Conservation (phyloP, 2,888 invertebrate genomes). For the Papilio protenor region DNA sequence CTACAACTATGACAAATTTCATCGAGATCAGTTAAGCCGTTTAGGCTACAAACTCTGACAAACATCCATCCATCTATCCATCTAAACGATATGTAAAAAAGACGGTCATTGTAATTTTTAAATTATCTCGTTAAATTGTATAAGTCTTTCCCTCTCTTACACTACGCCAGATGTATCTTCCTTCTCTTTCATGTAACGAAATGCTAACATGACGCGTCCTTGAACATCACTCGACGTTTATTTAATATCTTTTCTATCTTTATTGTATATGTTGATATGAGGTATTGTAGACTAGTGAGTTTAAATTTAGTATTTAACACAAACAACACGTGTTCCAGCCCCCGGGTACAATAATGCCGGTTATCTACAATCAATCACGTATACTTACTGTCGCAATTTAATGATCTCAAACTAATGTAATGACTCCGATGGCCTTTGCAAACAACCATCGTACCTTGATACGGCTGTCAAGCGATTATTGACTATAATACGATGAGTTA, state of each 20-base stretch:
- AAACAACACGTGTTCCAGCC: neutral
- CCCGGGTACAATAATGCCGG: constrained; percentile 36
- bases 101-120: neutral
- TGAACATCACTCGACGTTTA: neutral
- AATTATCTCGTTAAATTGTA: neutral
- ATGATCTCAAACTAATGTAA: constrained; percentile 79
- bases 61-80: no score
- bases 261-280: neutral
- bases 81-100: neutral
- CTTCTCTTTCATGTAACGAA: neutral
- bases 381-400: constrained; percentile 65
- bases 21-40: no score
- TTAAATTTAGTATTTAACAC: neutral
- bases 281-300: neutral
- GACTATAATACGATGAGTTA: constrained; percentile 55
- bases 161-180: neutral
- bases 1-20: no score
- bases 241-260: neutral
- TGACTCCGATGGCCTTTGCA: constrained; percentile 70
- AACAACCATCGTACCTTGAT: constrained; percentile 53
- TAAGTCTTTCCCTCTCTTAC: neutral
- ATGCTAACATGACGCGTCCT: neutral
- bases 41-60: no score
- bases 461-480: constrained; percentile 50
- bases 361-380: constrained; percentile 66